Conservation (phyloP, 2,888 invertebrate species). For the Parthenolecanium corni region DNA sequence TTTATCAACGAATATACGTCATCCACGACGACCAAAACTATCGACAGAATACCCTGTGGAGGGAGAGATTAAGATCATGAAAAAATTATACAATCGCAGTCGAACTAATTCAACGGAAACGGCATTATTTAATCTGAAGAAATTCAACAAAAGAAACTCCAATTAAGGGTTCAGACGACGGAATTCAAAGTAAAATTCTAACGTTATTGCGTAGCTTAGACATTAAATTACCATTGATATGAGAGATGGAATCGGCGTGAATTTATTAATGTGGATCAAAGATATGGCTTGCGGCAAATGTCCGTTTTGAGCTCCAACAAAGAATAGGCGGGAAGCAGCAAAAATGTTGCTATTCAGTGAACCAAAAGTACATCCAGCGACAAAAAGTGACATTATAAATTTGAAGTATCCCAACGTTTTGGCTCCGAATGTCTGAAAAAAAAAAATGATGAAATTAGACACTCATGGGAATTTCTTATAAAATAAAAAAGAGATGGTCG, state of each 20-base stretch:
- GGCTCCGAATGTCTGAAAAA: constrained; percentile 65
- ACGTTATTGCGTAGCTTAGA: too few relatives aligned
- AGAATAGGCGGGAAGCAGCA: constrained; percentile 79
- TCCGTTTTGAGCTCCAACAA: constrained; percentile 79
- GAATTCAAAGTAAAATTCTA: too few relatives aligned
- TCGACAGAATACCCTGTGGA: constrained; percentile 69
- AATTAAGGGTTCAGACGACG: too few relatives aligned
- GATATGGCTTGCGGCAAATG: constrained; percentile 77
- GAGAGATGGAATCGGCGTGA: constrained; percentile 76
- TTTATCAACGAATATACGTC: constrained; percentile 81
- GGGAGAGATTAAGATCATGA: constrained; percentile 31
- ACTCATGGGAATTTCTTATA: neutral
- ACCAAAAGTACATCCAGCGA: constrained; percentile 90
- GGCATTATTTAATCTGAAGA: neutral
- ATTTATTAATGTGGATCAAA: constrained; percentile 64
- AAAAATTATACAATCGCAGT: neutral
- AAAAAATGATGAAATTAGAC: constrained; percentile 16
- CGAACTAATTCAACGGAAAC: neutral
- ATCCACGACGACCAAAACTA: constrained; percentile 63
- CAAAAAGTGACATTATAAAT: constrained; percentile 91
- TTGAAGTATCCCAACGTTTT: constrained; percentile 73
- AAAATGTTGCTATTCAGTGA: constrained; percentile 92
- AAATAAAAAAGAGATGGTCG: too few relatives aligned
- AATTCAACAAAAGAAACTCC: neutral
- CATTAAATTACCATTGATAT: constrained; percentile 64